Evolutionary conservation across 92 coral and sea anemone genomes (phyloP), one percentile per base, ranked within the genome.

Genomic region (Palythoa grandis): DNA sequence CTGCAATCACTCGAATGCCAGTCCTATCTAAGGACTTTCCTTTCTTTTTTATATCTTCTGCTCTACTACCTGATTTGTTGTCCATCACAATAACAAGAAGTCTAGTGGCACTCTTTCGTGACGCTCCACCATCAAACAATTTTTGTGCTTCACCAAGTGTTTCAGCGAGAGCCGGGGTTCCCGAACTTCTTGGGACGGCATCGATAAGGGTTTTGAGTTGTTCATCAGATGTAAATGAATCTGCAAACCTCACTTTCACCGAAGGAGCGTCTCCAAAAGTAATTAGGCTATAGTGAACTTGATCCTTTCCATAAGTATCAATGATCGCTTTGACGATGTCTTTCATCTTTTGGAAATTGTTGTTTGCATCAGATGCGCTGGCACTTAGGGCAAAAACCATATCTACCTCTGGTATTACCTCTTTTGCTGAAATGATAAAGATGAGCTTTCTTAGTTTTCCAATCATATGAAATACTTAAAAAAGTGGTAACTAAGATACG

Each of bases 1-100:
- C 94, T 9, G 98, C 89, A 57, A 96, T 91, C 15, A 96, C 94
- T 73, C 94, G 87, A 76, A 96, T 77, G 4, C 93, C 92, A 54
- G 90, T 86, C 76, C 74, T 85, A 12, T 94, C 97, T 65, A 96
- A 72, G 1, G 91, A 86, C 78, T 82, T 77, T n/a, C 87, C 92
- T 83, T 91, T 88, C 12, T 53, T 79, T 35, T 87, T 87, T 39
- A 96, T 53, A 72, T 89, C 87, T 65, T 82, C 89, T 25, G 76
- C 52, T n/a, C 58, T 35, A 56, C 92, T 94, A 38, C 88, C 92
- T 14, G 97, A 93, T 76, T 80, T 89, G 57, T 89, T 92, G 88
- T 94, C 98, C 47, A 95, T 83, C 15, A 96, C 83, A 4, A 96
- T 92, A 40, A 94, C 96, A 39, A 96, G 86, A 11, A 96, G 82